phyloP scores from a whole-genome alignment of 2,797 vertebrate genomes.

The Heliangelus exortis region DNA sequence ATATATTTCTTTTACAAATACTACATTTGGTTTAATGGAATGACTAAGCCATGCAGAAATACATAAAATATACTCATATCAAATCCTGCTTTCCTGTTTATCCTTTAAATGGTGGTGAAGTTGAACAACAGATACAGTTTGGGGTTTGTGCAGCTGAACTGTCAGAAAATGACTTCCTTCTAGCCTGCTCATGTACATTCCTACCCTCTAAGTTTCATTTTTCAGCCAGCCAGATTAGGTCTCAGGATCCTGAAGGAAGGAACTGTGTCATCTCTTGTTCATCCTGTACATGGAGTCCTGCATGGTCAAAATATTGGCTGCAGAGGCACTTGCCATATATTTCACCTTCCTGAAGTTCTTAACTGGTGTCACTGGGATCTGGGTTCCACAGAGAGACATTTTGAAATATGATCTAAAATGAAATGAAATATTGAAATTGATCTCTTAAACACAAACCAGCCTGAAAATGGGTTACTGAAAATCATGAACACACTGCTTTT shows the following conservation, averaged over 20 bases:
- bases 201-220: slow-evolving; percentile 23
- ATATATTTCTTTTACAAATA: not conserved
- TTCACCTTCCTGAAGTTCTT: slow-evolving; percentile 72
- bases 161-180: slow-evolving; percentile 74
- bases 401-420: slow-evolving; percentile 35
- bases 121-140: slow-evolving; percentile 46
- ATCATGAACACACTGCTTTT: not conserved
- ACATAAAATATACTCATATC: not conserved
- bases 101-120: slow-evolving; percentile 15
- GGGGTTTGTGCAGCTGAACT: slow-evolving; percentile 63
- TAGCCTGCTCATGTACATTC: not conserved
- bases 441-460: not conserved
- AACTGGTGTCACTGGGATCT: slow-evolving; percentile 70
- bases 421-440: not conserved
- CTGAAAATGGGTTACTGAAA: not conserved
- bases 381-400: slow-evolving; percentile 42
- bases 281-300: slow-evolving; percentile 71
- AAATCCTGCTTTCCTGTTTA: slow-evolving; percentile 76
- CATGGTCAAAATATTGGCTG: slow-evolving; percentile 66
- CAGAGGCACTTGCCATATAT: slow-evolving; percentile 52
- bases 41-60: not conserved
- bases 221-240: slow-evolving; percentile 56
- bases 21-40: slow-evolving; percentile 19
- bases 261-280: slow-evolving; percentile 77
- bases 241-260: slow-evolving; percentile 75